These are phyloP conservation scores for Leptatherina wallacei DNA, from an alignment of 2,797 vertebrate species.

Conservation along the genomic window DNA sequence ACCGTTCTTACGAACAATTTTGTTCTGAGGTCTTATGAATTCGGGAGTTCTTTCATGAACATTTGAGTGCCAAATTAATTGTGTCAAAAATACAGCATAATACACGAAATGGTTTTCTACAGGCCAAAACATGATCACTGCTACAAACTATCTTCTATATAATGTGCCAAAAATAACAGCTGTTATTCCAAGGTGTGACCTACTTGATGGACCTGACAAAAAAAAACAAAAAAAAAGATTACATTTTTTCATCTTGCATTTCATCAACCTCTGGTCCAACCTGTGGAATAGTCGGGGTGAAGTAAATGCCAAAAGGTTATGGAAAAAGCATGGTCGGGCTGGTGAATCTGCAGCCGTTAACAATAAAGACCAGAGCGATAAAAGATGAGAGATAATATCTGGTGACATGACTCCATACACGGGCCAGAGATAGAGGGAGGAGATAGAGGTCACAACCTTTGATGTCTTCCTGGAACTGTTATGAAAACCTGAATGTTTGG, in stretches of 20 bases:
- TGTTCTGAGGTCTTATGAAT: too few relatives aligned
- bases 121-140: too few relatives aligned
- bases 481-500: constrained; percentile 57
- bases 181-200: too few relatives aligned
- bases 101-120: too few relatives aligned
- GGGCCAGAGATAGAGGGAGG: constrained; percentile 23
- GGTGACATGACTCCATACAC: constrained; percentile 28
- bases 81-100: too few relatives aligned
- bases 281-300: constrained; percentile 21
- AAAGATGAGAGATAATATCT: constrained; percentile 54
- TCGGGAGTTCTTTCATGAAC: too few relatives aligned
- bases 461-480: constrained; percentile 57
- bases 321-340: constrained; percentile 51
- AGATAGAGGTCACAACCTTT: constrained; percentile 58
- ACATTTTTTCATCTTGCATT: background rate
- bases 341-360: constrained; percentile 59
- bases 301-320: constrained; percentile 36
- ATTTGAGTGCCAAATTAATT: too few relatives aligned
- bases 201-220: too few relatives aligned
- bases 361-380: constrained; percentile 53
- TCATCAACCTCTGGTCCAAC: background rate
- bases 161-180: too few relatives aligned
- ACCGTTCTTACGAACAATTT: too few relatives aligned
- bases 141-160: too few relatives aligned
- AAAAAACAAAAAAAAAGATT: too few relatives aligned